Conservation (phyloP, 2,888 invertebrate species). For the Caenorhabditis sp. region DNA sequence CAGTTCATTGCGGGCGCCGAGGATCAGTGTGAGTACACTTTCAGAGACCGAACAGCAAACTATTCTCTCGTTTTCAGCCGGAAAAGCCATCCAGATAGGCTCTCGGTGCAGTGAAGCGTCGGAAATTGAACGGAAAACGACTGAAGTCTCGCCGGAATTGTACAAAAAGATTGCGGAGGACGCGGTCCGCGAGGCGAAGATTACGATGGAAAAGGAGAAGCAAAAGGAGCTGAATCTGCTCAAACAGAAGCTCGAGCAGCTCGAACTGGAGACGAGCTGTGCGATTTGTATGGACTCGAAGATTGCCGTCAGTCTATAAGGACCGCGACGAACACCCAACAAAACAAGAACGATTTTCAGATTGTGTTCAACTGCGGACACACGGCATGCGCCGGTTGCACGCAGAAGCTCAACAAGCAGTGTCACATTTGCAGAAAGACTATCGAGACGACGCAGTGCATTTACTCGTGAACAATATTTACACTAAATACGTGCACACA, state of each 20-base stretch:
- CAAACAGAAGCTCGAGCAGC: slow-evolving; percentile 54
- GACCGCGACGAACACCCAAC: no score
- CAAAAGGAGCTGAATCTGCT: slow-evolving; percentile 57
- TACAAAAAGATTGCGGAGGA: slow-evolving; percentile 55
- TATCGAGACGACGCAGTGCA: slow-evolving; percentile 57
- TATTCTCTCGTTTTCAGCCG: no score
- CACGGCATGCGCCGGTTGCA: slow-evolving; percentile 60
- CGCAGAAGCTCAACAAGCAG: slow-evolving; percentile 46
- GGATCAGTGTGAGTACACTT: slow-evolving; percentile 20
- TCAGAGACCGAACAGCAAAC: no score
- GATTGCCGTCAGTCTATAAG: slow-evolving; percentile 55
- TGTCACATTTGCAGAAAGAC: slow-evolving; percentile 64
- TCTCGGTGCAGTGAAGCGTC: slow-evolving; percentile 10
- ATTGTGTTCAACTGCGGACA: slow-evolving; percentile 63
- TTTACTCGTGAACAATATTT: slow-evolving; percentile 47
- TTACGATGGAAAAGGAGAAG: slow-evolving; percentile 60
- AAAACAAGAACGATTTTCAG: no score
- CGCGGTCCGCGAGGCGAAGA: slow-evolving; percentile 58
- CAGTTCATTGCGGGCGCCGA: slow-evolving; percentile 49
- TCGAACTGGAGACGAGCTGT: slow-evolving; percentile 63
- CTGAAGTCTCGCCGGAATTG: slow-evolving; percentile 25
- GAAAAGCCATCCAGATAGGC: slow-evolving; percentile 49
- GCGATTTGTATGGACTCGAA: slow-evolving; percentile 63
- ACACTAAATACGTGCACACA: no score
- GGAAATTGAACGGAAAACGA: slow-evolving; percentile 20